Base-by-base conservation (phyloP, 2,888 invertebrate genomes). In the Platycnemis pennipes region DNA sequence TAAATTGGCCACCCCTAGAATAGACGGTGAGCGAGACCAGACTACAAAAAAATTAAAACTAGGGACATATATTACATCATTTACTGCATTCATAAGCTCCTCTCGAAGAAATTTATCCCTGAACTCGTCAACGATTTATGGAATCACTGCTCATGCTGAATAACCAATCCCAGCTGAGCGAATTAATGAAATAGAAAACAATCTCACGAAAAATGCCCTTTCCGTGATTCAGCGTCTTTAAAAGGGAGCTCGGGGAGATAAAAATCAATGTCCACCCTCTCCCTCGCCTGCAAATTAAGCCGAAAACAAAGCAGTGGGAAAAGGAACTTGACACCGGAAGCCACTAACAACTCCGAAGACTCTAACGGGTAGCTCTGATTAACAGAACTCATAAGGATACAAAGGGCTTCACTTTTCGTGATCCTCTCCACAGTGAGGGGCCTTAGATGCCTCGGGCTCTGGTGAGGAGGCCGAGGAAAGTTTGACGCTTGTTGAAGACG, bases 271-370 rank as follows among this genome's bases (percentile, higher is more conserved):
- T 63, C 63, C 22, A 26, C n/a, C 8, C 63, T n/a, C n/a, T 63
- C 4, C 77, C 37, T 77, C 37, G 31, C 26, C 77, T 37, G 16
- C 13, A 77, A 77, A 77, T 77, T 37, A 37, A 77, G 77, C 0
- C 11, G 77, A 37, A 63, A 63, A 63, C 63, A 63, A 77, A 37
- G 77, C 37, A 37, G 37, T 37, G 37, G 77, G 37, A 37, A 77
- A 37, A 37, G 8, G 77, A 77, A 77, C 77, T 77, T 77, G 77
- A 77, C 77, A 77, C 77, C 77, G 77, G 77, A 77, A 77, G 31
- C 77, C 31, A 37, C 37, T 16, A 37, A 37, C 31, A 37, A 37
- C 77, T 77, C 77, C 7, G 77, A 77, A 77, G 77, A 77, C 77
- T 37, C 77, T 37, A 77, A 77, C 77, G 37, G 77, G 4, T 77